phyloP scores from a whole-genome alignment of 2,888 invertebrate genomes.

The Ophioninae sp. region DNA sequence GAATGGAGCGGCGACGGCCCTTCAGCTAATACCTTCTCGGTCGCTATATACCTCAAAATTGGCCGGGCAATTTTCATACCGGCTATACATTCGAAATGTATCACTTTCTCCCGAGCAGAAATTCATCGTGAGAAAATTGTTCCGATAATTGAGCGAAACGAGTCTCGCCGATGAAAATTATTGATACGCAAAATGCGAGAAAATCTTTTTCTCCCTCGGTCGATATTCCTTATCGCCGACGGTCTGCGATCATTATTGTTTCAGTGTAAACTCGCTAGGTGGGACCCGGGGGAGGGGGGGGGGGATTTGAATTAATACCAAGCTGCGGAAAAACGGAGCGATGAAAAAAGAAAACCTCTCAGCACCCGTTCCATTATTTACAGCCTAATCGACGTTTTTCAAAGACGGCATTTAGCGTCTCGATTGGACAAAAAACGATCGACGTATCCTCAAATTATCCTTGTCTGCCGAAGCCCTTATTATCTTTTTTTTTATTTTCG shows the following conservation, averaged over 20 bases:
- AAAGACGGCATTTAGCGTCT: neutral
- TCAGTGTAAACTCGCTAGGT: conserved; percentile 17
- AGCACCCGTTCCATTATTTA: conserved; percentile 30
- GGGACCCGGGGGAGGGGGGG: neutral
- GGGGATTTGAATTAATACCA: neutral
- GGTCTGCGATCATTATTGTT: conserved; percentile 36
- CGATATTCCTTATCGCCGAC: neutral
- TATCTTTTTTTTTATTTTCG: neutral
- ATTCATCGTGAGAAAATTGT: conserved; percentile 51
- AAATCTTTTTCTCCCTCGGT: conserved; percentile 1
- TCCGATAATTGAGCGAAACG: conserved; percentile 34
- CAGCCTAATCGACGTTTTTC: conserved; percentile 25
- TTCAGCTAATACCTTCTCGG: neutral
- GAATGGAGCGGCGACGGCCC: neutral
- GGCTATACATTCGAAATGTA: neutral
- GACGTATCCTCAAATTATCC: conserved; percentile 28
- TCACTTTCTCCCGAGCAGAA: conserved; percentile 2
- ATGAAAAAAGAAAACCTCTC: neutral
- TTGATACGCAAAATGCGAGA: conserved; percentile 3
- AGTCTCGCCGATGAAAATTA: conserved; percentile 26
- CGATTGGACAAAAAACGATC: conserved; percentile 5
- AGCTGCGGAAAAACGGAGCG: neutral
- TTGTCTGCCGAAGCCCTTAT: neutral
- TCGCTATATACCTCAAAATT: neutral
- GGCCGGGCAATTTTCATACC: neutral